phyloP scores from a whole-genome alignment of 2,113 vertebrate species.

The mouse (Mus musculus) region DNA sequence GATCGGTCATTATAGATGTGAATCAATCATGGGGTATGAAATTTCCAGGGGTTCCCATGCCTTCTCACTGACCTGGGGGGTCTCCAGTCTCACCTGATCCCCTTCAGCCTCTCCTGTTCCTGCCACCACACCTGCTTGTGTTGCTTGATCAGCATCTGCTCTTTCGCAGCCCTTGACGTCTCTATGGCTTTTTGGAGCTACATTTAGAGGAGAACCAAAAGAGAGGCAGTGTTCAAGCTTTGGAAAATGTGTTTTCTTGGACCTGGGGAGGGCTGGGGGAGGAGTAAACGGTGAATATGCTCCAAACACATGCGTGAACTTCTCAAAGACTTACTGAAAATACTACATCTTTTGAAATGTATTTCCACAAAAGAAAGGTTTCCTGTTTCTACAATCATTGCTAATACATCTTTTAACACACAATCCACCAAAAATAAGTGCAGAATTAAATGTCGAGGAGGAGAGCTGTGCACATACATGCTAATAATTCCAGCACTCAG shows the following conservation, averaged over 20 bases:
- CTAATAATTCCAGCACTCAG: background rate
- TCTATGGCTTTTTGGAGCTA: conserved; percentile 90
- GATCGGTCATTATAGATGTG: background rate
- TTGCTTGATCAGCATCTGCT: conserved; percentile 91
- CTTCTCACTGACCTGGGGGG: background rate
- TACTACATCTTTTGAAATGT: background rate
- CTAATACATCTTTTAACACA: background rate
- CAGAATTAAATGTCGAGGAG: background rate
- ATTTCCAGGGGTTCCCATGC: background rate
- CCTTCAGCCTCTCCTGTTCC: conserved; percentile 88
- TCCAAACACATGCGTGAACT: background rate
- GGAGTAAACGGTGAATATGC: background rate
- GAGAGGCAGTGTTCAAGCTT: background rate
- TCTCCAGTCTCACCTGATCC: conserved; percentile 87
- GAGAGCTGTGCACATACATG: background rate
- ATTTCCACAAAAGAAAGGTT: conserved; percentile 9
- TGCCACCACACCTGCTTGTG: conserved; percentile 94
- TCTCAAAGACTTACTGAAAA: background rate
- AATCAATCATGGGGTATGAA: background rate
- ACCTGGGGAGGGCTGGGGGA: background rate
- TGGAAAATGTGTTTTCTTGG: conserved; percentile 11
- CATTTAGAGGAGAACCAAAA: conserved; percentile 67
- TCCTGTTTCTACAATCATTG: conserved; percentile 34
- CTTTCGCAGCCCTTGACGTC: conserved; percentile 91
- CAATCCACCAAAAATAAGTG: conserved; percentile 4